These are phyloP conservation scores for Podargus strigoides DNA, from an alignment of 2,797 vertebrate species.

Conservation along the genomic window DNA sequence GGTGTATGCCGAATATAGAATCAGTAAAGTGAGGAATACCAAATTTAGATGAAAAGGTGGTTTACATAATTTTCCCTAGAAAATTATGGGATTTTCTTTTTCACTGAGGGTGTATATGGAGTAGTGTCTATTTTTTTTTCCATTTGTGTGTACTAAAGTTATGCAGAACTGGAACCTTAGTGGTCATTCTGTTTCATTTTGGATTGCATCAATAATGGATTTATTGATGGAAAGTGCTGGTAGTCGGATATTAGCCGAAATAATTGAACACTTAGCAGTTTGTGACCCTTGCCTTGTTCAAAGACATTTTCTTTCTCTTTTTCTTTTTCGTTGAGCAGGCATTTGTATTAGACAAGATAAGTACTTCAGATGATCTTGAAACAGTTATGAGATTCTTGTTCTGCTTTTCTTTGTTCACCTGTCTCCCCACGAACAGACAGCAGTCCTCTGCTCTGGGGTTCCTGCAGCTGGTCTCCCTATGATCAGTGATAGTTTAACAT, in stretches of 20 bases:
- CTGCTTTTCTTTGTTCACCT: neutral
- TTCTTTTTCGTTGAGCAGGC: neutral
- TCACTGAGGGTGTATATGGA: neutral
- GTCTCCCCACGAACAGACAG: neutral
- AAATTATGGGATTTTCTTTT: neutral
- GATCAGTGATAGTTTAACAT: neutral
- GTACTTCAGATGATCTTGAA: neutral
- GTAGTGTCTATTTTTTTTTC: neutral
- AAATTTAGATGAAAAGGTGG: neutral
- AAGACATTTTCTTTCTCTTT: neutral
- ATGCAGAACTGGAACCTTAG: neutral
- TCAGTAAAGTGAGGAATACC: neutral
- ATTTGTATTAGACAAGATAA: neutral
- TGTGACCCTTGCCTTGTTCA: neutral
- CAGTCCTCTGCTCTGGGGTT: neutral
- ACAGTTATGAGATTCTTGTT: neutral
- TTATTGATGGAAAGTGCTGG: neutral
- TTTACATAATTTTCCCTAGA: neutral
- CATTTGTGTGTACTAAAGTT: neutral
- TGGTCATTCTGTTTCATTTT: neutral
- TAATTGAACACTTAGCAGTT: neutral
- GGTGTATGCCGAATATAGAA: neutral
- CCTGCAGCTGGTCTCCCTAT: neutral
- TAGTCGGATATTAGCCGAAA: neutral
- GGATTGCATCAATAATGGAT: neutral